Evolutionary conservation across 2,888 invertebrate species (phyloP), one percentile per base, ranked within the genome.

Genomic region (Lamproptera curius): DNA sequence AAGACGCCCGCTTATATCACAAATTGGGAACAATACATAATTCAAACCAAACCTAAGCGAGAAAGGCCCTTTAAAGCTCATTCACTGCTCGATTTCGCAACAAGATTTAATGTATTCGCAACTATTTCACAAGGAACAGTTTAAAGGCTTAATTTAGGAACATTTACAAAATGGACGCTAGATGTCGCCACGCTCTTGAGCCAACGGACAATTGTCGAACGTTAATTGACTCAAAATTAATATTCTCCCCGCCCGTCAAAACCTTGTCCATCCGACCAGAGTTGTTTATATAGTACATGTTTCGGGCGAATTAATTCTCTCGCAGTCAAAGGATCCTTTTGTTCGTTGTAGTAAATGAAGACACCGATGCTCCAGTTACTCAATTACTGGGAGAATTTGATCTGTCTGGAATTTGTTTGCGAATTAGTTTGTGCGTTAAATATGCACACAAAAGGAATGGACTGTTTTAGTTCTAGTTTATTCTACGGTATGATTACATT

Each of bases 381-480:
- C 47, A 51, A 51, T 51, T 43, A 51, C 40, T 28, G 44, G 33
- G 43, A 46, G 47, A 51, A 46, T 51, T 51, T 51, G 51, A 51
- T 51, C 51, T 36, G 23, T 17, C 40, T 35, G 31, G 43, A 51
- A 39, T 47, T 51, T 47, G 41, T 51, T 47, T 34, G 23, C n/a
- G 34, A 48, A 42, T 48, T 47, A 47, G 31, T 47, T 42, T 38
- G 33, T 42, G 20, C 8, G 17, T 37, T n/a, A 31, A 31, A 11
- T 28, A 28, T 28, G 36, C 13, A 17, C 17, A 46, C 31, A 42
- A 41, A 42, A 37, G 36, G n/a, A 31, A 46, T 10, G 28, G 16
- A 1, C 36, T 20, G 20, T n/a, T n/a, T n/a, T n/a, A n/a, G n/a
- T n/a, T n/a, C n/a, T n/a, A n/a, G n/a, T n/a, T n/a, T n/a, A n/a